These are phyloP conservation scores for Bedellia somnulentella DNA, from an alignment of 2,888 invertebrate species.

Conservation along the genomic window DNA sequence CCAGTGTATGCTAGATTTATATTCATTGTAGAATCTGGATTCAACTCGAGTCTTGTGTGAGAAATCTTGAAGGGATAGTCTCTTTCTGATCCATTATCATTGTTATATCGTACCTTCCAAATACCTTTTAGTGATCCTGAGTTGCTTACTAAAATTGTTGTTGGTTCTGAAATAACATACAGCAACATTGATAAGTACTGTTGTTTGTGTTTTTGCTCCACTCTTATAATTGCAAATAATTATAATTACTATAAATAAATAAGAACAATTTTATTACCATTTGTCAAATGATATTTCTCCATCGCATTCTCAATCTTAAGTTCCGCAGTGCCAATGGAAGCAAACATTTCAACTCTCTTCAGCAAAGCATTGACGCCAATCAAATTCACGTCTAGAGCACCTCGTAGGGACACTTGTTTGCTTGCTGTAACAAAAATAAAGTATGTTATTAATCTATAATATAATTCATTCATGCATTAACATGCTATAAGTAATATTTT, in stretches of 20 bases:
- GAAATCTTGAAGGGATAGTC: slow-evolving; percentile 26
- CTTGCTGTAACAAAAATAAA: slow-evolving; percentile 18
- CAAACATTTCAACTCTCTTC: slow-evolving; percentile 28
- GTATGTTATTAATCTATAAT: too few species aligned
- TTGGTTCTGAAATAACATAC: slow-evolving; percentile 26
- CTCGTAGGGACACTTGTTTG: slow-evolving; percentile 20
- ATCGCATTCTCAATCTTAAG: background rate
- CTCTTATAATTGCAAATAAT: too few species aligned
- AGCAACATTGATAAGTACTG: too few species aligned
- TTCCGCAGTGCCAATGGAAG: slow-evolving; percentile 22
- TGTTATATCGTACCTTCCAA: slow-evolving; percentile 27
- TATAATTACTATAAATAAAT: too few species aligned
- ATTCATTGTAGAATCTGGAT: slow-evolving; percentile 19
- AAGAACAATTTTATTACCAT: too few species aligned
- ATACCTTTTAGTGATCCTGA: slow-evolving; percentile 28
- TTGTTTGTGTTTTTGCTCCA: too few species aligned
- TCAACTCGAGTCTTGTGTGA: slow-evolving; percentile 25
- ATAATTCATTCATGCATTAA: too few species aligned
- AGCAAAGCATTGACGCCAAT: slow-evolving; percentile 28
- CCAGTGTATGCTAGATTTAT: slow-evolving; percentile 25
- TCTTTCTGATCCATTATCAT: slow-evolving; percentile 13
- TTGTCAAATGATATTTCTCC: too few species aligned
- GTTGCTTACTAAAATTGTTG: slow-evolving; percentile 23
- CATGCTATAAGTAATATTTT: background rate
- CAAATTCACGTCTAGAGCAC: slow-evolving; percentile 28